Base-by-base conservation (phyloP, 2,888 invertebrate genomes). In the Leptura quadrifasciata region DNA sequence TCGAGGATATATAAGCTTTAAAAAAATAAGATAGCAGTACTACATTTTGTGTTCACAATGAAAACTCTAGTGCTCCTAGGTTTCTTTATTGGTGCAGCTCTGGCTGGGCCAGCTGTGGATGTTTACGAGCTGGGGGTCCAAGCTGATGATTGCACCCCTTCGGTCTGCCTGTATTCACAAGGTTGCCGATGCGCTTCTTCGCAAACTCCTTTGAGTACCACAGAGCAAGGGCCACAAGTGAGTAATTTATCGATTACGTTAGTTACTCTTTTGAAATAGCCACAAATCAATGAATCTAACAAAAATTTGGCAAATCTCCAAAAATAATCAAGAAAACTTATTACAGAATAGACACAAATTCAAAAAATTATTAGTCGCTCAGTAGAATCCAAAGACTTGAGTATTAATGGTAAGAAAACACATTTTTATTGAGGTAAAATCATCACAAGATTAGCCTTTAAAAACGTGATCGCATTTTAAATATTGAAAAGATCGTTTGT, bases 161-260 rank as follows among this genome's bases (percentile, higher is more conserved):
- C 57, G 8, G 55, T 74, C 1, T 85, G 85, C 74, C 27, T 39
- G 5, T 80, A 82, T 39, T 79, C 74, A 21, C 54, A 82, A 9
- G 77, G 83, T 31, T 85, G 85, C 67, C 77, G 84, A 9, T 85
- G 85, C 75, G 82, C 84, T 2, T 63, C 74, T 18, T 60, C 65
- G 20, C 9, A n/a, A n/a, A 74, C 76, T 52, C 83, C 84, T 5
- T 24, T 83, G n/a, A 60, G 35, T 60, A 27, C 65, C 15, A 61
- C 60, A 10, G 27, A 64, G 4, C 55, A 69, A 5, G 71, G 65
- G 6, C 79, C 79, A 9, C 79, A 78, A 39, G 79, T 78, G 71
- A 74, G 75, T 57, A 57, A 54, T 17, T 8, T 52, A 0, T 47
- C 24, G 24, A 2, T 31, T 31, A 31, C 27, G 27, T 31, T 31